Base-by-base conservation (phyloP, 2,797 vertebrate genomes). In the Glyptemys insculpta region DNA sequence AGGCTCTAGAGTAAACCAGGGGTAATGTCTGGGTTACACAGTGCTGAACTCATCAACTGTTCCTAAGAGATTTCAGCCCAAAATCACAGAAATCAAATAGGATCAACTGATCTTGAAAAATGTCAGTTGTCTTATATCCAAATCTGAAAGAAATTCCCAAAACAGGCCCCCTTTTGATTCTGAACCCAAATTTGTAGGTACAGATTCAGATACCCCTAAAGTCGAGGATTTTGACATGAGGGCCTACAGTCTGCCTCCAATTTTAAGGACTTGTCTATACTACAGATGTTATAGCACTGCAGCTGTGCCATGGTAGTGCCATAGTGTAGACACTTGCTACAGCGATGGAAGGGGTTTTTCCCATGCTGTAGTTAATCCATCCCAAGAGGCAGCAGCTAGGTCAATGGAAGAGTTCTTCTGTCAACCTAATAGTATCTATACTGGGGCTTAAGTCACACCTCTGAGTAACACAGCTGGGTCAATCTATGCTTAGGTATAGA, bases 31-130 rank as follows among this genome's bases (percentile, higher is more conserved):
- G 50, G 3, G 41, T 37, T 27, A 5, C 11, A 53, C 0, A 1
- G 10, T n/a, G 6, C 41, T 90, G 47, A 16, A 65, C 52, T 34
- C 9, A 19, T 0, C 0, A 1, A 79, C 1, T 2, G 10, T 52
- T 29, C 23, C 62, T 47, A 6, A 5, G 4, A 27, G 31, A 15
- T 29, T 74, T 19, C n/a, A 82, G 23, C 16, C 49, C 44, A 29
- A 34, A 47, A 2, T 1, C 4, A 5, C 7, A 31, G 12, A 8
- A 23, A 50, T 25, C 37, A 57, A 81, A 65, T 25, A 74, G 21
- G 68, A 79, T 3, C n/a, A 87, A 12, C 25, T 31, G 52, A 1
- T 47, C 84, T 47, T 85, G 57, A 53, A 65, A 84, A 52, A 29
- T 87, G 49, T 18, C 0, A 0, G 3, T 10, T 23, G 34, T 12